Evolutionary conservation across 2,797 vertebrate species (phyloP), one percentile per base, ranked within the genome.

Genomic region (Adrianichthys oophorus): DNA sequence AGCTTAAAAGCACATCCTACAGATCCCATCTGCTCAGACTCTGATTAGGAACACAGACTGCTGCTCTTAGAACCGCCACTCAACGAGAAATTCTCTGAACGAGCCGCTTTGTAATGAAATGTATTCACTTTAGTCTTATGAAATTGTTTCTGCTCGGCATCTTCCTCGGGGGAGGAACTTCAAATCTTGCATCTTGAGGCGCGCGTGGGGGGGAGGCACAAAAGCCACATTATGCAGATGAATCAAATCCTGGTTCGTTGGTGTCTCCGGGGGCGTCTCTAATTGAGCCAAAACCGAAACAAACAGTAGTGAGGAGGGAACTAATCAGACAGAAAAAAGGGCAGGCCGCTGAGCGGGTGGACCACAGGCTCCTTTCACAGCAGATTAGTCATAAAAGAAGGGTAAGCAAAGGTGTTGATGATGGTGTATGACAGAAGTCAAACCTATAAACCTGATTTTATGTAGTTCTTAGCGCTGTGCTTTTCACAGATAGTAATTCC

Each of bases 361-460:
- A 59, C 56, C 42, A 13, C 1, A 23, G n/a, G 46, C 45, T 46
- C 24, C 23, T 55, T 64, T 19, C 53, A 62, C 59, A 26, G 46
- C 16, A 60, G 59, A 71, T 59, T 40, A 43, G 55, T 68, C 55
- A 62, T 26, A 51, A 42, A 51, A 66, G 5, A 37, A 37, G 57
- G 43, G 61, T 55, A 62, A 43, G 48, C 48, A 56, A 60, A 69
- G 17, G 47, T 58, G 43, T 51, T 37, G 24, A 41, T 43, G 16
- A 23, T 15, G 29, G 29, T 10, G 29, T 32, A 2, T 7, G 2
- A 32, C 29, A 10, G 29, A 32, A 10, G 2, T 37, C 10, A 37
- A 37, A 37, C 32, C 32, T 12, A 4, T 3, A 37, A 37, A 3
- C 10, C 2, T 37, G 12, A 37, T 12, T 37, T 12, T 37, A 37